Percentiles rank a stretch among this genome's conserved stretches.
These are phyloP conservation scores for Papilio polyxenes DNA, from an alignment of 1,140 invertebrate genomes.

Conservation along the genomic window DNA sequence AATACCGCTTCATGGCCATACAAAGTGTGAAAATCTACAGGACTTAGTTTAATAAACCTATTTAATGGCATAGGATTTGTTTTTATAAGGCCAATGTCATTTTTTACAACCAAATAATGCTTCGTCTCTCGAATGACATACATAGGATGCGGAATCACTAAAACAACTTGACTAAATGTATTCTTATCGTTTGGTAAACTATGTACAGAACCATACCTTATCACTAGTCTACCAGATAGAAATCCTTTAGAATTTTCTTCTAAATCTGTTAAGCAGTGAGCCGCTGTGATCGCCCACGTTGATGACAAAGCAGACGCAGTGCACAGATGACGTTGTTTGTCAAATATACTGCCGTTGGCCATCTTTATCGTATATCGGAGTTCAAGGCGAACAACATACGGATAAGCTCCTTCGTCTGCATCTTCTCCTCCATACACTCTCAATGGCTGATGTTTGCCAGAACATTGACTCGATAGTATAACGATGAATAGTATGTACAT, in stretches of 20 bases:
- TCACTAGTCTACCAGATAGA: background rate
- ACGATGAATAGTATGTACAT: background rate
- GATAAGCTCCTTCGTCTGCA: background rate
- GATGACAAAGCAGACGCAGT: conserved; percentile 20
- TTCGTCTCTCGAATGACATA: background rate
- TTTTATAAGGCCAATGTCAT: conserved; percentile 32
- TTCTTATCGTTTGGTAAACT: background rate
- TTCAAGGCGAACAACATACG: conserved; percentile 19
- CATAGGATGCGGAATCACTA: background rate
- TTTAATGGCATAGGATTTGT: conserved; percentile 8
- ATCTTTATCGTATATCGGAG: background rate
- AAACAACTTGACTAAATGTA: conserved; percentile 8
- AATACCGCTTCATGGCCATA: conserved; percentile 34
- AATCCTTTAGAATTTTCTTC: background rate
- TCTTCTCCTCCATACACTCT: conserved; percentile 18
- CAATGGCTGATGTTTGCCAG: background rate
- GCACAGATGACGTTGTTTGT: background rate
- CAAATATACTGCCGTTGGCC: background rate
- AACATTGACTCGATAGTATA: conserved; percentile 3
- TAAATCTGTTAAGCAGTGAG: conserved; percentile 1
- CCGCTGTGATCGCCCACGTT: background rate
- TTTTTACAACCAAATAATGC: background rate
- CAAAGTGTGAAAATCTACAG: conserved; percentile 18
- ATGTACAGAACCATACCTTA: conserved; percentile 14
- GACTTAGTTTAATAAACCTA: conserved; percentile 19